Evolutionary conservation across 2,113 vertebrate genomes (phyloP).

Genomic region (Mirounga angustirostris): DNA sequence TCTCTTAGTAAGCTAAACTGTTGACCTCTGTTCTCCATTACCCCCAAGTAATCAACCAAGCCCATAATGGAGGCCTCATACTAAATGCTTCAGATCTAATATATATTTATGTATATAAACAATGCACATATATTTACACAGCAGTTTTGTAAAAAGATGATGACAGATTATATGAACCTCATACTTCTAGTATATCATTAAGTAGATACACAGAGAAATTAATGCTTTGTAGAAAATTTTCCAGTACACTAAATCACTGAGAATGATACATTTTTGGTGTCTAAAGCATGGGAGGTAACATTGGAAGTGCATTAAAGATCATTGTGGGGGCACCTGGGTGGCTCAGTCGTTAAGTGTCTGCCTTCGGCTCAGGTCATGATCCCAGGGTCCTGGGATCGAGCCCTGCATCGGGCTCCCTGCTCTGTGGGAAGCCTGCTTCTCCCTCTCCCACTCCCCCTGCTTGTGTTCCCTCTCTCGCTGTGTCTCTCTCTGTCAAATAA

Average conservation of each 20-base stretch:
- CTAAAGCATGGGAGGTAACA: not conserved
- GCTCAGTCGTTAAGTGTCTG: too few relatives aligned
- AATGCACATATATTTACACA: not conserved
- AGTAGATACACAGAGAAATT: not conserved
- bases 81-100: not conserved
- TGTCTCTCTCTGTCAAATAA: too few relatives aligned
- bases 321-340: not conserved
- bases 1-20: not conserved
- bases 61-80: not conserved
- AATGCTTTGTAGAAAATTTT: not conserved
- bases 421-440: too few relatives aligned
- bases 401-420: too few relatives aligned
- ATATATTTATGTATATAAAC: not conserved
- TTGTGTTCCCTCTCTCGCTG: too few relatives aligned
- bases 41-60: not conserved
- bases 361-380: too few relatives aligned
- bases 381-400: too few relatives aligned
- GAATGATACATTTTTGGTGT: not conserved
- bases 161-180: not conserved
- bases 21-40: not conserved
- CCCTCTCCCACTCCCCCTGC: too few relatives aligned
- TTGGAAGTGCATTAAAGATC: not conserved
- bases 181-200: not conserved
- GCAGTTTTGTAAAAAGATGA: not conserved
- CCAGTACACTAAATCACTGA: not conserved